Evolutionary conservation across 1,140 invertebrate genomes (phyloP).

Genomic region (Drosophila ohnishii): DNA sequence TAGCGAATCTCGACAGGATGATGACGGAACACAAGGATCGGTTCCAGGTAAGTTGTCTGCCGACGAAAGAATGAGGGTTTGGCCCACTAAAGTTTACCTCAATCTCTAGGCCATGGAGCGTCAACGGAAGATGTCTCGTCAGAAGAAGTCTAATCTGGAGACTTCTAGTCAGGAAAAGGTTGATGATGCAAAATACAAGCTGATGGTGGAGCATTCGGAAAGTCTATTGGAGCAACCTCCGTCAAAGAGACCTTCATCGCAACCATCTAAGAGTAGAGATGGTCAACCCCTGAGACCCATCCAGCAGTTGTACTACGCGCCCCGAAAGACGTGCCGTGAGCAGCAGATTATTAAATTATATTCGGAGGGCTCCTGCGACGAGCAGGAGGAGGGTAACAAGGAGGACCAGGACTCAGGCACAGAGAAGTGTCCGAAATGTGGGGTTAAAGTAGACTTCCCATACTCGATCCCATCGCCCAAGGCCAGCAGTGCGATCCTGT

Average conservation of each 20-base stretch:
- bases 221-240: too few relatives aligned
- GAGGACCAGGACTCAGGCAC: not conserved
- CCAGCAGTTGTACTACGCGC: constrained; percentile 38
- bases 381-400: not conserved
- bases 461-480: too few relatives aligned
- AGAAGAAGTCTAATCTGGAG: not conserved
- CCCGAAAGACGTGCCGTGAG: constrained; percentile 41
- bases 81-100: too few relatives aligned
- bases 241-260: not conserved
- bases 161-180: not conserved
- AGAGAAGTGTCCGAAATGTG: constrained; percentile 31
- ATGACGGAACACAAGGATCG: not conserved
- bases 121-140: too few relatives aligned
- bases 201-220: too few relatives aligned
- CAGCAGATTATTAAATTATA: not conserved
- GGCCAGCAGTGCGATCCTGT: constrained; percentile 9
- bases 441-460: constrained; percentile 6
- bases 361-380: not conserved
- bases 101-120: not conserved
- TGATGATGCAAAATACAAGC: not conserved
- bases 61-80: not conserved
- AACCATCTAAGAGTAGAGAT: too few relatives aligned
- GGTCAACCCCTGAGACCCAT: not conserved
- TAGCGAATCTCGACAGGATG: not conserved
- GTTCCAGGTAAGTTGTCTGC: constrained; percentile 5